Percentiles rank a stretch among this genome's conserved stretches.
Evolutionary conservation across 53 echinoderm and acorn worm genomes (phyloP).

Genomic region (Mesocentrotus franciscanus): DNA sequence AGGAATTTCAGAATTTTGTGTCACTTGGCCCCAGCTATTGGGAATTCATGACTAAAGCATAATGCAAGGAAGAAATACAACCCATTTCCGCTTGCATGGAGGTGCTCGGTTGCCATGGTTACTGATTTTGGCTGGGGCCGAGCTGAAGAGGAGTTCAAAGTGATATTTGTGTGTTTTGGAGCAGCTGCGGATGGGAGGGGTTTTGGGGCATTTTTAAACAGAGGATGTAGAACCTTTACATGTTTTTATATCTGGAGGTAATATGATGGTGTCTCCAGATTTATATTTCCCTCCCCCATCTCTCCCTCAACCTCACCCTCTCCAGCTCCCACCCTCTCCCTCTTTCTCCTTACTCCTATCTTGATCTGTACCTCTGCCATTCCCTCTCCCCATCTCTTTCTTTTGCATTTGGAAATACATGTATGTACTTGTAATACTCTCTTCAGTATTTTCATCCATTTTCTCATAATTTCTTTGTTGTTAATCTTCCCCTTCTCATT

Average conservation of each 20-base stretch:
- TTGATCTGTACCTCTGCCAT: not conserved
- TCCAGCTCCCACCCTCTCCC: not conserved
- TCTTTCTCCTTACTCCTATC: not conserved
- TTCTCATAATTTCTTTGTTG: no score
- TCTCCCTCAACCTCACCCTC: no score
- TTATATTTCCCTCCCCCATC: not conserved
- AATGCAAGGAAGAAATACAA: not conserved
- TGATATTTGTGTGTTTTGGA: not conserved
- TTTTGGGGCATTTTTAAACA: not conserved
- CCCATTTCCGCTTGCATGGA: constrained; percentile 16
- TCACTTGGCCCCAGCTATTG: constrained; percentile 21
- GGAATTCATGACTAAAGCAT: constrained; percentile 52
- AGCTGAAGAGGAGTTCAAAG: constrained; percentile 24
- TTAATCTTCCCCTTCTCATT: no score
- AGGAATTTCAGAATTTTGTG: constrained; percentile 5
- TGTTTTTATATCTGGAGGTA: not conserved
- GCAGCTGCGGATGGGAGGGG: constrained; percentile 27
- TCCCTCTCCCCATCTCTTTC: not conserved
- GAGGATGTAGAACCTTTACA: not conserved
- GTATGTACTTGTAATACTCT: no score
- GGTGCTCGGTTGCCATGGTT: constrained; percentile 37
- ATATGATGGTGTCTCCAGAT: not conserved
- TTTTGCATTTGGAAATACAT: not conserved
- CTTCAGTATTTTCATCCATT: no score
- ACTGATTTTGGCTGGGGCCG: not conserved